Conservation (phyloP, 2,888 invertebrate species). For the Steinernema carpocapsae region DNA sequence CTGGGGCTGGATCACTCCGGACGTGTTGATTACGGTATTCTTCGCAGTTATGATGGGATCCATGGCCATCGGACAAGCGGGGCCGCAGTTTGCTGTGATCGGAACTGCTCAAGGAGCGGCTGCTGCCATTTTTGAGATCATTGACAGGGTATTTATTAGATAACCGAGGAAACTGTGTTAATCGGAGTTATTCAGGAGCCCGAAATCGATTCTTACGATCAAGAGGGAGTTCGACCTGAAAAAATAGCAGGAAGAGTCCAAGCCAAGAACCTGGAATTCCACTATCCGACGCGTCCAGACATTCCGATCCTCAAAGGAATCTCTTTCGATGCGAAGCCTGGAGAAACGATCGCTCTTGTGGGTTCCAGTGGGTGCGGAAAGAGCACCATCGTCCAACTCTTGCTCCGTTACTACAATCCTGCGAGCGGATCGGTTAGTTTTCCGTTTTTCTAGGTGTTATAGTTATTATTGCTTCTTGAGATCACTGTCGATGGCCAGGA, state of each 20-base stretch:
- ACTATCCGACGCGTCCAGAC: constrained; percentile 71
- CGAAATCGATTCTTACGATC: constrained; percentile 60
- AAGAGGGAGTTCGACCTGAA: constrained; percentile 69
- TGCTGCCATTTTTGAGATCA: constrained; percentile 72
- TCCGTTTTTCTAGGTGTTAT: neutral
- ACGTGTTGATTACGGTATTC: constrained; percentile 45
- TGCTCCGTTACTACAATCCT: constrained; percentile 62
- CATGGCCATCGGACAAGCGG: constrained; percentile 78
- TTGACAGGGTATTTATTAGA: constrained; percentile 70
- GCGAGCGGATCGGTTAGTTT: constrained; percentile 48
- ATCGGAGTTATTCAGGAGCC: constrained; percentile 45
- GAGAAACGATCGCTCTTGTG: constrained; percentile 61
- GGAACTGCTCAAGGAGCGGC: constrained; percentile 81
- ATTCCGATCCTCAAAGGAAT: constrained; percentile 63
- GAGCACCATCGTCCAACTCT: constrained; percentile 51
- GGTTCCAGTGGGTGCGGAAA: constrained; percentile 63
- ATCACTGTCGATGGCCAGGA: constrained; percentile 70
- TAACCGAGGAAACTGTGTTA: neutral
- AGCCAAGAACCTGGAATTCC: constrained; percentile 70
- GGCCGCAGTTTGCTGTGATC: constrained; percentile 82
- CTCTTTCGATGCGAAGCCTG: constrained; percentile 54
- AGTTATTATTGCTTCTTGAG: too few species aligned
- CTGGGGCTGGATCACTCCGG: constrained; percentile 42
- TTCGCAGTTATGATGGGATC: constrained; percentile 70
- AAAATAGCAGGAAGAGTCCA: constrained; percentile 70